Base-by-base conservation (phyloP, 2,797 vertebrate genomes). In the Lycodopsis pacificus region DNA sequence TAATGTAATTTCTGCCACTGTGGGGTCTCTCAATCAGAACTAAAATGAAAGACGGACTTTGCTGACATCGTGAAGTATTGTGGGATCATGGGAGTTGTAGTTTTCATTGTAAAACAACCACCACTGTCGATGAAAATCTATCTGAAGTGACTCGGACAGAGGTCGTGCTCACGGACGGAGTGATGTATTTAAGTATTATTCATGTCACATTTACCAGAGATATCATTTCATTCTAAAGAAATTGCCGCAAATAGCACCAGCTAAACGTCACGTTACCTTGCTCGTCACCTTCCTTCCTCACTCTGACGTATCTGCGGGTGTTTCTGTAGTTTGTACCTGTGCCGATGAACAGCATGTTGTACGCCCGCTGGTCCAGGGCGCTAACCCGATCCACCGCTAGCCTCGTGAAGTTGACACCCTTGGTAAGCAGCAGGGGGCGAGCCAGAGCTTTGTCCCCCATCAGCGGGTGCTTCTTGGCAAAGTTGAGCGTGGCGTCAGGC, bases 401-500 rank as follows among this genome's bases (percentile, higher is more conserved):
- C 46, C 95, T 95, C 6, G 98, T 99, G 94, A 98, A 98, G 94
- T 99, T 99, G 81, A 97, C 87, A 0, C 96, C 95, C 77, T 97
- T 98, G 86, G 97, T 96, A 71, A 99, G 96, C 82, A 99, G 96
- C 81, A 99, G 94, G 38, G 97, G 98, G 83, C 93, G 96, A 40
- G 95, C 95, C 34, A 92, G 94, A 72, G 97, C 96, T 70, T 95
- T 94, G 53, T 96, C 95, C 15, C 98, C 97, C 97, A 99, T 97
- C 87, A 99, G 94, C 0, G 97, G 97, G 94, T 99, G 98, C 89
- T 97, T 98, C 95, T 98, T 99, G 88, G 97, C 97, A n/a, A 99
- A 99, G 95, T 97, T 99, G 53, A 99, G 96, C 0, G 96, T 99
- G 85, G 96, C 96, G 84, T 99, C 98, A 0, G 98, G 98, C 88